These are phyloP conservation scores for Pogona vitticeps DNA, from an alignment of 2,113 vertebrate genomes.

Conservation along the genomic window DNA sequence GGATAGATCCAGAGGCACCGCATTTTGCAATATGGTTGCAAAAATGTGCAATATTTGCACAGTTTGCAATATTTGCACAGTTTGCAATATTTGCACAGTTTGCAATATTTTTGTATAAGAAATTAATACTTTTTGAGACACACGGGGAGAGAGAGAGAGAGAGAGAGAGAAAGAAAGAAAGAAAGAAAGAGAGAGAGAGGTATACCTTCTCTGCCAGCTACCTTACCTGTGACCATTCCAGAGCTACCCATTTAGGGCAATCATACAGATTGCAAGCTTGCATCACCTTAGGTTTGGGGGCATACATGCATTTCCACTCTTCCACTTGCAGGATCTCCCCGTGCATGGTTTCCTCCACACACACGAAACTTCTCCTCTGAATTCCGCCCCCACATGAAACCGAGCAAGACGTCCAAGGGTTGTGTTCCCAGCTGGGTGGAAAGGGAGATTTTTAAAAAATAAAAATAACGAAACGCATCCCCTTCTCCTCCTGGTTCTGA, in stretches of 20 bases:
- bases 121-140: no score
- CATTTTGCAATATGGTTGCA: no score
- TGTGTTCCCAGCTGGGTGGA: conserved; percentile 88
- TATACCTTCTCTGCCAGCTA: background rate
- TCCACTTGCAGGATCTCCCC: conserved; percentile 87
- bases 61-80: no score
- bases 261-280: conserved; percentile 89
- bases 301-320: conserved; percentile 95
- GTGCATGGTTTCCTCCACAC: conserved; percentile 89
- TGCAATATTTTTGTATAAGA: no score
- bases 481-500: background rate
- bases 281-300: conserved; percentile 81
- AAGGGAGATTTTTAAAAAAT: background rate
- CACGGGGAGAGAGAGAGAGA: no score
- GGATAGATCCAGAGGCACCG: no score
- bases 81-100: no score
- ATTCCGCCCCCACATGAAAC: conserved; percentile 90
- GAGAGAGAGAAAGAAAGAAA: background rate
- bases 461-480: background rate
- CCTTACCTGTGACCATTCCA: conserved; percentile 96
- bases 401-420: conserved; percentile 92
- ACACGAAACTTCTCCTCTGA: conserved; percentile 88
- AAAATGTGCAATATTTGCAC: no score
- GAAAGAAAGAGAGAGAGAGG: background rate
- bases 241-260: conserved; percentile 92